These are phyloP conservation scores for Homarus americanus DNA, from an alignment of 1,140 invertebrate genomes.

Conservation along the genomic window DNA sequence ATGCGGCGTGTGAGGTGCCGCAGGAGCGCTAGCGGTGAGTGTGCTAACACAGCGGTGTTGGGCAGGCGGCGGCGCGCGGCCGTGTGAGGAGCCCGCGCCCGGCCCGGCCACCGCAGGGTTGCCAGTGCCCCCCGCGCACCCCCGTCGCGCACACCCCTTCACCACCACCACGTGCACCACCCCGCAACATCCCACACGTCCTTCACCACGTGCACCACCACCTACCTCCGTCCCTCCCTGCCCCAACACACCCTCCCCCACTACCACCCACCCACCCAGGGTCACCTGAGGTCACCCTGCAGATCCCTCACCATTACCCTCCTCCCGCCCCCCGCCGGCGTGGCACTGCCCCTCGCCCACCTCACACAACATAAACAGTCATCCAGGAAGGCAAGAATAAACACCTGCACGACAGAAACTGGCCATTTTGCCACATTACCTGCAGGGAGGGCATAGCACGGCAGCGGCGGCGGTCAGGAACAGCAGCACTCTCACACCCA, in stretches of 20 bases:
- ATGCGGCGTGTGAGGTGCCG: constrained; percentile 38
- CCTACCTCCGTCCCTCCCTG: neutral
- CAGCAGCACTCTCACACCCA: neutral
- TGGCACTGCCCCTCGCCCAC: neutral
- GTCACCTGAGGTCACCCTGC: neutral
- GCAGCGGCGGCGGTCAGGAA: neutral
- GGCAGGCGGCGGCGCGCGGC: constrained; percentile 64
- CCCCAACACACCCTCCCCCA: neutral
- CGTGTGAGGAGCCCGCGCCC: constrained; percentile 50
- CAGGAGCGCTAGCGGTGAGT: constrained; percentile 40
- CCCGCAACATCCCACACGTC: constrained; percentile 35
- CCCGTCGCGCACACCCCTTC: constrained; percentile 51
- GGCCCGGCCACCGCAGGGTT: constrained; percentile 15
- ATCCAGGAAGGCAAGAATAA: neutral
- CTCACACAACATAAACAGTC: neutral
- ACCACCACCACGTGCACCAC: constrained; percentile 41
- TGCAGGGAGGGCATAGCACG: neutral
- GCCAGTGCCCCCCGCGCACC: constrained; percentile 34
- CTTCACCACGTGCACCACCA: constrained; percentile 51
- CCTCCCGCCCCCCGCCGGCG: neutral
- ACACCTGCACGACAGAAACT: neutral
- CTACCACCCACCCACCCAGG: neutral
- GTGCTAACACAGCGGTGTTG: constrained; percentile 54
- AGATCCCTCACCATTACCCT: neutral
- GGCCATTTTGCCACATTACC: neutral